Base-by-base conservation (phyloP, 2,797 vertebrate species). In the Melanotaenia nigrans region DNA sequence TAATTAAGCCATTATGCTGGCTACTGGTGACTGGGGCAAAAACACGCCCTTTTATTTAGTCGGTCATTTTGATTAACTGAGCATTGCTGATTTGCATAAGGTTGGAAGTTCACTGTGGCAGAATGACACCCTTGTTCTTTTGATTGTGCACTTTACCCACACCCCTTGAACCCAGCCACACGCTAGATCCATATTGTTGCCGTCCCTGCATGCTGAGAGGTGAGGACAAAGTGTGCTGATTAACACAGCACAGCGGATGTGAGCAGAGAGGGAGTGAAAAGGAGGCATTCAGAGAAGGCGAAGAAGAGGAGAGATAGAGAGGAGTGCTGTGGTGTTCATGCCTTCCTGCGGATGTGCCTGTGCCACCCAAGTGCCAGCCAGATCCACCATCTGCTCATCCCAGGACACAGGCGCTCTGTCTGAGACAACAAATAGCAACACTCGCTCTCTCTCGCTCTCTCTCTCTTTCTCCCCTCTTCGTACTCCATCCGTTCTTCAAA, bases 351-450 rank as follows among this genome's bases (percentile, higher is more conserved):
- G 91, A 92, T 90, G 89, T 82, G 79, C 71, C 81, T 53, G 25
- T 90, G 87, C 91, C 86, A 79, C 85, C 81, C 78, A 61, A 86
- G 86, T 73, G 81, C 79, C 75, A 82, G 86, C 93, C 92, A 94
- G 90, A 89, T 88, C 71, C 77, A 86, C 94, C 94, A 95, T 95
- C 93, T 94, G 93, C 90, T 94, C 87, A 68, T 88, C 77, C 86
- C 68, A 81, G 86, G 81, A 90, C 92, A 92, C 87, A 88, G 85
- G 85, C 80, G n/a, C 86, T 85, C 85, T 88, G 89, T 91, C 87
- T 90, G 80, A 77, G 67, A 70, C 71, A 79, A 79, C 67, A 85
- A 83, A 86, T 73, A 81, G 73, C 77, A 68, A 59, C 68, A 24
- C 82, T 73, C 73, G 69, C 49, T 74, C 62, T 65, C 71, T 68